phyloP scores from a whole-genome alignment of 2,888 invertebrate species.

The Zaprionus lineosus region DNA sequence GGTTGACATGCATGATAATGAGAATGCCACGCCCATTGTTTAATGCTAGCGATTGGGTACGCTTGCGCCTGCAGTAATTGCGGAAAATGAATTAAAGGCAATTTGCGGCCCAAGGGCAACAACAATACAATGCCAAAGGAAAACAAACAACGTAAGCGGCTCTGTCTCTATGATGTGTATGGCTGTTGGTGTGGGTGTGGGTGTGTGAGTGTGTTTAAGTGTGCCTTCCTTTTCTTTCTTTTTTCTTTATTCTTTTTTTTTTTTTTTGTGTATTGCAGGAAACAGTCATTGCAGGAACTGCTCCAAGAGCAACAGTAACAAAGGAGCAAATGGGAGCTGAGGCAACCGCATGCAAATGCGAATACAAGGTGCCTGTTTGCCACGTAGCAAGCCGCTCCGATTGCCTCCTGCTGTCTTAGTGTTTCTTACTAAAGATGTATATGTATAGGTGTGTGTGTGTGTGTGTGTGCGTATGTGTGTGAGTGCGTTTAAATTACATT shows the following conservation, averaged over 20 bases:
- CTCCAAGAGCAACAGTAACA: constrained; percentile 20
- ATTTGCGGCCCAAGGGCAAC: constrained; percentile 52
- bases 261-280: constrained; percentile 43
- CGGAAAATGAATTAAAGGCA: constrained; percentile 72
- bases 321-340: constrained; percentile 19
- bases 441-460: background rate
- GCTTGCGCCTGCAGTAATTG: constrained; percentile 56
- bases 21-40: constrained; percentile 34
- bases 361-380: constrained; percentile 6
- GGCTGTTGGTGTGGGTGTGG: constrained; percentile 26
- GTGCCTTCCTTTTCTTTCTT: too few species aligned
- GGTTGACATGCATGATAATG: constrained; percentile 60
- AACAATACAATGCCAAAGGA: constrained; percentile 51
- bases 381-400: too few species aligned
- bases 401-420: background rate
- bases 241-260: too few species aligned
- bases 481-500: constrained; percentile 47
- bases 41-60: constrained; percentile 14
- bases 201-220: constrained; percentile 9
- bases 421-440: too few species aligned
- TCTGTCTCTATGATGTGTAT: constrained; percentile 3
- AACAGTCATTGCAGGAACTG: constrained; percentile 48
- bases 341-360: constrained; percentile 44
- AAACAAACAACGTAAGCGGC: constrained; percentile 64
- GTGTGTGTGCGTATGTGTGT: constrained; percentile 7